Percentiles rank a stretch among this genome's conserved stretches.
Conservation (phyloP, 1,140 invertebrate species). For the Reticulitermes speratus region DNA sequence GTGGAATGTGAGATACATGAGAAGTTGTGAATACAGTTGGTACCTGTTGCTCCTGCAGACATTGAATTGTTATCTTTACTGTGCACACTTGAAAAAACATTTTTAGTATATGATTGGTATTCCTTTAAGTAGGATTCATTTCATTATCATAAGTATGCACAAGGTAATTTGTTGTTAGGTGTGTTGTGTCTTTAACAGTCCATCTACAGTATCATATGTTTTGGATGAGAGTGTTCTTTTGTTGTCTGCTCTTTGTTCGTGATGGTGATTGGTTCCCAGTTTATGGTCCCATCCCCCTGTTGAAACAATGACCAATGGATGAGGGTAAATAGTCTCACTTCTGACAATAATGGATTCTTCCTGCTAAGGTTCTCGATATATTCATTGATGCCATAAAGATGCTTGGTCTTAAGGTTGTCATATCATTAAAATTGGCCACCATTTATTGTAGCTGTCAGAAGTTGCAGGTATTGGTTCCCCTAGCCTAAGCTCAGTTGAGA, state of each 20-base stretch:
- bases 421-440: constrained; percentile 41
- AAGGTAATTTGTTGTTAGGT: neutral
- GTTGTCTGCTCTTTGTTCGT: constrained; percentile 20
- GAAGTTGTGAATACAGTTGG: no score
- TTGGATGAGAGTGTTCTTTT: neutral
- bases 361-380: constrained; percentile 31
- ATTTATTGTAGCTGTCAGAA: constrained; percentile 38
- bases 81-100: no score
- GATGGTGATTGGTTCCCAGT: constrained; percentile 26
- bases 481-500: neutral
- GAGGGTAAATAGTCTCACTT: constrained; percentile 26
- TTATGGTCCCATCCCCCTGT: constrained; percentile 15
- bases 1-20: no score
- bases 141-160: neutral
- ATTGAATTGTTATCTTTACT: no score
- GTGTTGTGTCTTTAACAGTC: neutral
- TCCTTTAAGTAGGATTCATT: neutral
- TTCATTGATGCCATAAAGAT: constrained; percentile 32
- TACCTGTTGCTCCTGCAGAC: no score
- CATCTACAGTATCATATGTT: neutral
- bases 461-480: constrained; percentile 33
- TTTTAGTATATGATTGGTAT: neutral
- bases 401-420: constrained; percentile 29
- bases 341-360: constrained; percentile 37
- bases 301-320: constrained; percentile 36